Conservation (phyloP, 2,797 vertebrate species). For the Euphonia xanthogaster region DNA sequence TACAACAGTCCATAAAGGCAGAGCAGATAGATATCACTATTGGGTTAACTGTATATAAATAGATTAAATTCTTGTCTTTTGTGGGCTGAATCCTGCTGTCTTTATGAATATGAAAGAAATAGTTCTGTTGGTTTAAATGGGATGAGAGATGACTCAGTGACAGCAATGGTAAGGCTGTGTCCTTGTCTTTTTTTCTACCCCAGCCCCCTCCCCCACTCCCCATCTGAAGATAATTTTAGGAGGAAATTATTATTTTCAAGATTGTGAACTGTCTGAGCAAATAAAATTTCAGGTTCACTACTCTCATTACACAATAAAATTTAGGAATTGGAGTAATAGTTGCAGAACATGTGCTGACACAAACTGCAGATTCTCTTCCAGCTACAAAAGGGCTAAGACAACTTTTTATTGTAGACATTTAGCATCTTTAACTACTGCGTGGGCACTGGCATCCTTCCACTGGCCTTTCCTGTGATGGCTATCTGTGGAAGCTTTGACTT, state of each 20-base stretch:
- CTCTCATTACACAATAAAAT: neutral
- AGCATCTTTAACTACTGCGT: neutral
- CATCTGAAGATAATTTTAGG: neutral
- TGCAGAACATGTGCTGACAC: neutral
- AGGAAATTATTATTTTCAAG: neutral
- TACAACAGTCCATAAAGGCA: neutral
- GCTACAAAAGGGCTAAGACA: neutral
- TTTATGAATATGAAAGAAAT: neutral
- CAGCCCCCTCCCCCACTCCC: rapidly evolving
- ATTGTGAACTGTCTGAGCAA: neutral
- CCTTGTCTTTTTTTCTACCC: neutral
- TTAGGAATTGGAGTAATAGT: neutral
- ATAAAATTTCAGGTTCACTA: neutral
- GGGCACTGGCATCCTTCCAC: neutral
- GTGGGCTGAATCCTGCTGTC: neutral
- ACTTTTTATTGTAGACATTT: neutral
- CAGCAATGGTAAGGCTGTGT: neutral
- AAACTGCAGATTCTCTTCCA: neutral
- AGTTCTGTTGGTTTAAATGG: neutral
- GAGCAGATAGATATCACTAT: neutral
- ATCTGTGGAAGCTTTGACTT: neutral
- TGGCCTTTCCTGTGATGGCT: neutral
- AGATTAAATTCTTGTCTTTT: neutral
- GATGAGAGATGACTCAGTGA: neutral
- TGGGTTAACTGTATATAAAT: neutral